A percentile compares a stretch with the other conserved stretches of the same genome.
Conservation (phyloP, 2,888 invertebrate genomes). For the Calliopum simillimum region DNA sequence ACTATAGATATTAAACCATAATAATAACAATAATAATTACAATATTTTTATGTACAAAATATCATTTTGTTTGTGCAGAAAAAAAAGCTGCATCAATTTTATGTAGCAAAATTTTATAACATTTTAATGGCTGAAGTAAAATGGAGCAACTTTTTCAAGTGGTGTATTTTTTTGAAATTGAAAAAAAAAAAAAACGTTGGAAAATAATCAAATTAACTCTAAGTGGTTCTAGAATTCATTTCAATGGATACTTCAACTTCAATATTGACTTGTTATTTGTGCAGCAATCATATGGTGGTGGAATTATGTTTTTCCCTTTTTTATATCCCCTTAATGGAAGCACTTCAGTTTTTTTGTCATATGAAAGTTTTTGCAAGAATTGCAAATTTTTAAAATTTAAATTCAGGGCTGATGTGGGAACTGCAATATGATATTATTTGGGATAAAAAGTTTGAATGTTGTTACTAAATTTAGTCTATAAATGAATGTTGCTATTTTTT, state of each 20-base stretch:
- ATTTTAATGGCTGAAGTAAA: neutral
- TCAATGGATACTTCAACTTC: neutral
- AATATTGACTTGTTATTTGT: neutral
- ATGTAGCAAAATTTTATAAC: too few relatives aligned
- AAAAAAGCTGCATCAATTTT: too few relatives aligned
- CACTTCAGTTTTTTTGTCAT: neutral
- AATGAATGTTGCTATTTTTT: too few relatives aligned
- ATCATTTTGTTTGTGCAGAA: too few relatives aligned
- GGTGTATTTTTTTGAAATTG: neutral
- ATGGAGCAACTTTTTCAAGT: constrained; percentile 8
- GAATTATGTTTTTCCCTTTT: neutral
- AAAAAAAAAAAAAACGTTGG: neutral
- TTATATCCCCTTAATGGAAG: too few relatives aligned
- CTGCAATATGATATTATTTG: too few relatives aligned
- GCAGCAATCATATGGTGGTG: neutral
- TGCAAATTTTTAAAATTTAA: neutral
- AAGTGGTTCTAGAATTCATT: constrained; percentile 13
- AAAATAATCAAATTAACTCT: constrained; percentile 14
- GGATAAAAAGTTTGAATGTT: too few relatives aligned
- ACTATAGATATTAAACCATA: too few relatives aligned
- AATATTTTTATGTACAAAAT: too few relatives aligned
- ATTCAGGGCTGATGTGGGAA: neutral
- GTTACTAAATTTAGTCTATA: too few relatives aligned
- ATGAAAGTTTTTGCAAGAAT: neutral
- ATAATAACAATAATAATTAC: too few relatives aligned